These are phyloP conservation scores for Reticulitermes lucifugus DNA, from an alignment of 2,888 invertebrate species.

Conservation along the genomic window DNA sequence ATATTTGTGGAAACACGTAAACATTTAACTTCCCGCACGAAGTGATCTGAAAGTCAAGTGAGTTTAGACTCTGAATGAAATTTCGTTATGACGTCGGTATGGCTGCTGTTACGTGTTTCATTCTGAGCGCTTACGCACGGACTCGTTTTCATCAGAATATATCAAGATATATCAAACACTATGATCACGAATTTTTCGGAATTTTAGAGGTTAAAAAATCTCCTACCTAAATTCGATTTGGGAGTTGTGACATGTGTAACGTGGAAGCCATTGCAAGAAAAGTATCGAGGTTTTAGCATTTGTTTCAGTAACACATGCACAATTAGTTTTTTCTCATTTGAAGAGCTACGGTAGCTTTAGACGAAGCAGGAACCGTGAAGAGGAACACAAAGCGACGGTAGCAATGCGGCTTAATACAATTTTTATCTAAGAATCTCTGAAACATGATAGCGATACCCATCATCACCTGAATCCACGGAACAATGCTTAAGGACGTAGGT, in stretches of 20 bases:
- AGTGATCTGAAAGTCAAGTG: neutral
- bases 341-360: neutral
- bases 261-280: neutral
- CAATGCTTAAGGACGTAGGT: slow-evolving; percentile 38
- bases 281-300: neutral
- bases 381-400: neutral
- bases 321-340: too few relatives aligned
- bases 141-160: neutral
- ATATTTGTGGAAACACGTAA: too few relatives aligned
- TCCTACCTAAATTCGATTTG: neutral
- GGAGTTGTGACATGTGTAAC: neutral
- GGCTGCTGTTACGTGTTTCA: neutral
- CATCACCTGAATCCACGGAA: slow-evolving; percentile 49
- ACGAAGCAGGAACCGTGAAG: slow-evolving; percentile 1
- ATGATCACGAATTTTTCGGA: too few relatives aligned
- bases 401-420: neutral
- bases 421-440: slow-evolving; percentile 50
- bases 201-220: too few relatives aligned
- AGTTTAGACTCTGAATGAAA: neutral
- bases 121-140: neutral
- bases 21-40: too few relatives aligned
- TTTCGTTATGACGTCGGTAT: too few relatives aligned
- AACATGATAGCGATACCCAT: slow-evolving; percentile 52
- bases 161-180: too few relatives aligned
- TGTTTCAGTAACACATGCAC: neutral